Evolutionary conservation across 2,888 invertebrate species (phyloP), one percentile per base, ranked within the genome.

Genomic region (Seira musarum): DNA sequence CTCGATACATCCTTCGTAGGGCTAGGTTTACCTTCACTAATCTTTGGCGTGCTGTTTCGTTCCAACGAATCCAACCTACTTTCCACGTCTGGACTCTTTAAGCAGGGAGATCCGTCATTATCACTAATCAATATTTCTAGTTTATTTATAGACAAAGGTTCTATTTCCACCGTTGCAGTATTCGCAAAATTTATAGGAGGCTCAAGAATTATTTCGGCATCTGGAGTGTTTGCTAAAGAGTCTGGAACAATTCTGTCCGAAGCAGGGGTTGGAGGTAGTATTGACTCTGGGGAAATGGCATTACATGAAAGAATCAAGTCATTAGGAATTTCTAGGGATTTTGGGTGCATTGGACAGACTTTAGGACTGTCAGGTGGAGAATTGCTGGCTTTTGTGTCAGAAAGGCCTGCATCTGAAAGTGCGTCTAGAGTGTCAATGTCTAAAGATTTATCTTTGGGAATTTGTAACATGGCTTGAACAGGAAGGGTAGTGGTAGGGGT

Each of bases 401-500:
- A 82, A 17, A 82, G 61, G 13, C 65, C 78, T 15, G 60, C 46
- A 64, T 85, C 85, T 0, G 85, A 85, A 0, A 85, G 53, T 10
- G 71, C 69, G 22, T 85, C 85, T 19, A 85, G 24, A 19, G 61
- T 77, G 30, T 84, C 84, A 57, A 85, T 80, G 25, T 84, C 82
- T 17, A 77, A 73, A 1, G 85, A 85, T 65, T 82, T 83, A 35
- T 67, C 71, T n/a, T n/a, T n/a, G n/a, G n/a, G n/a, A 10, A 30
- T n/a, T 75, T 66, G 24, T n/a, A 46, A 57, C 10, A 35, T n/a
- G 21, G 10, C 6, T 57, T 5, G 25, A 17, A 21, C 21, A 13
- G 49, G 19, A 5, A 60, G 30, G 10, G 60, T 25, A 19, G 60
- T 21, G 10, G 8, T 22, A 19, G 67, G 30, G 30, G n/a, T n/a